Conservation (phyloP, 2,113 vertebrate genomes). For the Promerops cafer region DNA sequence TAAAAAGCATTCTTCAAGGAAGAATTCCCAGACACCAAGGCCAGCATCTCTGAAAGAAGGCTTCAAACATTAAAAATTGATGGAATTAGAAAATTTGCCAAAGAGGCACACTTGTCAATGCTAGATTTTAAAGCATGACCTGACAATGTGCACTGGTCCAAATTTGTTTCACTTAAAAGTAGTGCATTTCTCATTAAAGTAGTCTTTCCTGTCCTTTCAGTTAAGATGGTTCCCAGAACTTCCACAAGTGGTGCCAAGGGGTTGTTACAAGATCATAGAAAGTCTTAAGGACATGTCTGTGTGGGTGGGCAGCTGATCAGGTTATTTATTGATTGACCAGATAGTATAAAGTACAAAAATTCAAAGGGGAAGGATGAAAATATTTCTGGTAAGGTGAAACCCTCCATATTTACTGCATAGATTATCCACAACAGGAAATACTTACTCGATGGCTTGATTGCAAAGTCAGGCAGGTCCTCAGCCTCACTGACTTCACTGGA, state of each 20-base stretch:
- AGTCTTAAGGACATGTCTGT: neutral
- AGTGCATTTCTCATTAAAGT: neutral
- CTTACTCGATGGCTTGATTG: constrained; percentile 5
- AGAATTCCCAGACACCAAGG: neutral
- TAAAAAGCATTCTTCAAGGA: neutral
- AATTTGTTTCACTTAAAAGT: neutral
- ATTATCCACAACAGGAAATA: constrained; percentile 24
- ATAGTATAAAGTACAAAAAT: neutral
- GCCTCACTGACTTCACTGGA: neutral
- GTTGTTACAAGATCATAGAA: neutral
- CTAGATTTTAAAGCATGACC: neutral
- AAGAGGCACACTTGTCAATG: neutral
- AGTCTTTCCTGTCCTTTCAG: neutral
- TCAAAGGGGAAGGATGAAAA: neutral
- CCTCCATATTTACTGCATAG: neutral
- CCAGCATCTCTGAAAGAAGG: neutral
- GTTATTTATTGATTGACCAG: constrained; percentile 33
- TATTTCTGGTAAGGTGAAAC: constrained; percentile 25
- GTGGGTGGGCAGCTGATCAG: neutral
- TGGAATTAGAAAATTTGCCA: neutral
- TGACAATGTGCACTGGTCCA: neutral
- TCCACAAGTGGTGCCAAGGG: constrained; percentile 7
- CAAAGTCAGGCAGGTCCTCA: neutral
- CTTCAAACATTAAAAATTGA: neutral
- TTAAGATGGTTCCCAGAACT: constrained; percentile 35